Conservation (phyloP, 92 coral and sea anemone species). For the Pocillopora meandrina region DNA sequence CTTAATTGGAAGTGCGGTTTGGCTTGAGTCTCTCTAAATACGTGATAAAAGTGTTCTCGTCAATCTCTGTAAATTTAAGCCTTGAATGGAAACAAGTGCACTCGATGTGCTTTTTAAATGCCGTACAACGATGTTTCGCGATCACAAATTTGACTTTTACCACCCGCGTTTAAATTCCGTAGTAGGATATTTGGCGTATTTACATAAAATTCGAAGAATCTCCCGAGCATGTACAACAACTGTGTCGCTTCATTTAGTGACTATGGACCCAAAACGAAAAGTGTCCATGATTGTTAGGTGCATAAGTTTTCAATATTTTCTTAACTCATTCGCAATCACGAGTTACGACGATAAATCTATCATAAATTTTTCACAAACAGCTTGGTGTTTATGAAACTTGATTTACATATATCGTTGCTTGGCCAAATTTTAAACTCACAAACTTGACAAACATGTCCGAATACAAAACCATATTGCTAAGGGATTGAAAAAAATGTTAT, state of each 20-base stretch:
- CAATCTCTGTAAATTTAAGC: neutral
- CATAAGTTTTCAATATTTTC: neutral
- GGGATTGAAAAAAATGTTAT: neutral
- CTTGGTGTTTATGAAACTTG: constrained; percentile 4
- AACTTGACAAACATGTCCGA: neutral
- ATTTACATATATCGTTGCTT: constrained; percentile 6
- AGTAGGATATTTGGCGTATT: neutral
- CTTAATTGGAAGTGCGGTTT: constrained; percentile 10
- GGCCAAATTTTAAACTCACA: constrained; percentile 10
- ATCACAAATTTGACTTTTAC: neutral
- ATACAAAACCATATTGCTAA: constrained; percentile 8
- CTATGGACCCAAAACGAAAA: constrained; percentile 33
- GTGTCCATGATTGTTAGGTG: neutral
- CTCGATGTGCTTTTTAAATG: neutral
- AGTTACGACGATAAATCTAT: neutral
- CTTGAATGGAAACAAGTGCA: neutral
- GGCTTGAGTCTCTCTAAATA: neutral
- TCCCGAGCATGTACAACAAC: neutral
- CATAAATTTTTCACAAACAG: neutral
- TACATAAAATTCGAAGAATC: constrained; percentile 1
- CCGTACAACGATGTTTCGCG: neutral
- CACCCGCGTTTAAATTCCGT: constrained; percentile 5
- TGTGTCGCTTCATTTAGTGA: constrained; percentile 24
- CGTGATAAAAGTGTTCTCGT: neutral
- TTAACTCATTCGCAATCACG: neutral